These are phyloP conservation scores for Microchrysa polita DNA, from an alignment of 2,888 invertebrate species.

Conservation along the genomic window DNA sequence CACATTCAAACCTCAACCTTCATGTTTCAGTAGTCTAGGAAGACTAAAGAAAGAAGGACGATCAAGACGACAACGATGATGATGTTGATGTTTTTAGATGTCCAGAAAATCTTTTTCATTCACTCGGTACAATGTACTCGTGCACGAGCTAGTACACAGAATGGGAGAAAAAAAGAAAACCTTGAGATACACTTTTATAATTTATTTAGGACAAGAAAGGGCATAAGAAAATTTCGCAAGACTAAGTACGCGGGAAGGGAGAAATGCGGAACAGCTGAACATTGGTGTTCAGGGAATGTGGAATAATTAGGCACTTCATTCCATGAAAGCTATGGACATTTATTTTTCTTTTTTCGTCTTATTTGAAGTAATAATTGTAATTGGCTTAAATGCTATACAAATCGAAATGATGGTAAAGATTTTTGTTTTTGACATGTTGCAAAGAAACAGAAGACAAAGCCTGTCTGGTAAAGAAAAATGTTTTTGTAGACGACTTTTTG, in stretches of 20 bases:
- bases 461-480: neutral
- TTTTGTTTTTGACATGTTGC: neutral
- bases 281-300: slow-evolving; percentile 11
- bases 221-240: neutral
- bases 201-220: too few species aligned
- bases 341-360: neutral
- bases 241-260: too few species aligned
- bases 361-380: slow-evolving; percentile 2
- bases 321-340: neutral
- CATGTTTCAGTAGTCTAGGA: too few species aligned
- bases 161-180: slow-evolving; percentile 19
- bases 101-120: slow-evolving; percentile 33
- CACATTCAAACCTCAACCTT: too few species aligned
- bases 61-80: too few species aligned
- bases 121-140: slow-evolving; percentile 7
- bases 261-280: neutral
- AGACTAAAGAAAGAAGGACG: too few species aligned
- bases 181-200: slow-evolving; percentile 4
- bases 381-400: neutral
- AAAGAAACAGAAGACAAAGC: neutral
- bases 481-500: neutral
- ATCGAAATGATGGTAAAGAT: neutral
- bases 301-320: slow-evolving; percentile 39
- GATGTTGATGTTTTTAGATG: slow-evolving; percentile 32
- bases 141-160: neutral